Conservation (phyloP, 2,797 vertebrate species). For the Alauda arvensis region DNA sequence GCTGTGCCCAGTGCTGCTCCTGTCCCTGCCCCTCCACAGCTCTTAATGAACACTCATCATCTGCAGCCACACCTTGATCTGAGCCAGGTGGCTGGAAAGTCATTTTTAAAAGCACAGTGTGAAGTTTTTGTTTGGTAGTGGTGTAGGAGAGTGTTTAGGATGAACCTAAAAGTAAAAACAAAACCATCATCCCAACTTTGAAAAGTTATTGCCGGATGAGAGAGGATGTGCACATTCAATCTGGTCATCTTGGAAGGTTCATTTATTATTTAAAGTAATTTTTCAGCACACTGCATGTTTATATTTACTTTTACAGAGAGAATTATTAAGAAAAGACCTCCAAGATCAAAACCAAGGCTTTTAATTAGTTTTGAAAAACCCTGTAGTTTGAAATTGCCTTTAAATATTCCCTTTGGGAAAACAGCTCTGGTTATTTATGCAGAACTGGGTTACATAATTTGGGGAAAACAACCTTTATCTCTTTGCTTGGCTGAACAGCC, state of each 20-base stretch:
- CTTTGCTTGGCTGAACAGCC: not conserved
- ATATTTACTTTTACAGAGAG: not conserved
- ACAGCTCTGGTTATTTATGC: not conserved
- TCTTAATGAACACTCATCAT: constrained; percentile 54
- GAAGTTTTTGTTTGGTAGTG: not conserved
- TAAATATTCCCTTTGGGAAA: not conserved
- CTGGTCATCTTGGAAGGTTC: not conserved
- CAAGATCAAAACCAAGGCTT: not conserved
- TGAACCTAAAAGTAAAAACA: not conserved
- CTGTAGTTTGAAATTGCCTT: not conserved
- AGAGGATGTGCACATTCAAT: not conserved
- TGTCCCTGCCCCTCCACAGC: constrained; percentile 54
- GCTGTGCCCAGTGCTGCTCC: not conserved
- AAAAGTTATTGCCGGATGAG: not conserved
- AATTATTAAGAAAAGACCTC: not conserved
- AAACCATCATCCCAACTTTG: not conserved
- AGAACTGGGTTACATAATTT: not conserved
- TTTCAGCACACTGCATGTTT: not conserved
- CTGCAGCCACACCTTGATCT: constrained; percentile 12
- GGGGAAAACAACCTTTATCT: not conserved
- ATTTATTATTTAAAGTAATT: not conserved
- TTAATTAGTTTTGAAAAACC: not conserved
- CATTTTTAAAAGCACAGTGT: not conserved
- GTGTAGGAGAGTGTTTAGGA: not conserved
- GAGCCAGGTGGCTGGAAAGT: not conserved